Evolutionary conservation across 1,140 invertebrate genomes (phyloP).

Genomic region (Rhopalosiphum maidis): DNA sequence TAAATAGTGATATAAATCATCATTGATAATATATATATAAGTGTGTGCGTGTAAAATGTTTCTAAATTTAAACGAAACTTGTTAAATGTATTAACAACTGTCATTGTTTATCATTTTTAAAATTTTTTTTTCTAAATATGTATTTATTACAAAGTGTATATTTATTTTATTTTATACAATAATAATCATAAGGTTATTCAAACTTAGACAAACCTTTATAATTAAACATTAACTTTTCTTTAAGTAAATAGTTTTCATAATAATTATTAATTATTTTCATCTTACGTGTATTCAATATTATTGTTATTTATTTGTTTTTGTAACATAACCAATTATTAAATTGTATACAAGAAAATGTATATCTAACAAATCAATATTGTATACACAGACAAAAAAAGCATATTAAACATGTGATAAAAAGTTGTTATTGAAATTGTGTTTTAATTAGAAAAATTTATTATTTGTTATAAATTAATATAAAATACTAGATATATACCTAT

Average conservation of each 20-base stretch:
- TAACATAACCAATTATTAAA: background rate
- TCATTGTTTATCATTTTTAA: background rate
- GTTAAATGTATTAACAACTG: conserved; percentile 21
- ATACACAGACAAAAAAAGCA: background rate
- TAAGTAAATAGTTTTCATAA: too few relatives aligned
- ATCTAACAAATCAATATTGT: background rate
- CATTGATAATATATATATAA: background rate
- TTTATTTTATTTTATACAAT: background rate
- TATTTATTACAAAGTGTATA: background rate
- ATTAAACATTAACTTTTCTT: too few relatives aligned
- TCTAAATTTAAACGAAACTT: background rate
- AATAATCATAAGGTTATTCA: background rate
- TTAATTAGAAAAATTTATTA: conserved; percentile 25
- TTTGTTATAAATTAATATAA: conserved; percentile 14
- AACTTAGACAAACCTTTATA: background rate
- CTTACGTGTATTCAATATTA: background rate
- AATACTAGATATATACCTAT: conserved; percentile 10
- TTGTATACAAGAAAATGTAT: background rate
- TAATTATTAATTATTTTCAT: background rate
- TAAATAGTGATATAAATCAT: background rate
- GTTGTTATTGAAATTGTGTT: conserved; percentile 23
- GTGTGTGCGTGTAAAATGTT: too few relatives aligned
- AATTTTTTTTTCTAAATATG: background rate
- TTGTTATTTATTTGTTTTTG: background rate
- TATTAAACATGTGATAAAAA: conserved; percentile 16